Percentiles rank a stretch among this genome's conserved stretches.
These are phyloP conservation scores for Apocrypta bakeri DNA, from an alignment of 1,140 invertebrate species.

Conservation along the genomic window DNA sequence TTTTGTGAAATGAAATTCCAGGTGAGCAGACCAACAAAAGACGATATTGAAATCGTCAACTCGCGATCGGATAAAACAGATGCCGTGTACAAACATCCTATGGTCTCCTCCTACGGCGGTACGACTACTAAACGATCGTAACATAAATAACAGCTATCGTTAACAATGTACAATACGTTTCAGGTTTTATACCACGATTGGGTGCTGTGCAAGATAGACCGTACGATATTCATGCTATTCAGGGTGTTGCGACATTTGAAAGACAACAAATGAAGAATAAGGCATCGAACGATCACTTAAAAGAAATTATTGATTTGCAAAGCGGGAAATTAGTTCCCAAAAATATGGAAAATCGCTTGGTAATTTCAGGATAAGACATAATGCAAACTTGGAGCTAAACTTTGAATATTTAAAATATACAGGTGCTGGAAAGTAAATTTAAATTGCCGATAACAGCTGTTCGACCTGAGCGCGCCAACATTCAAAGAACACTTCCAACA, in stretches of 20 bases:
- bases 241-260: conserved; percentile 81
- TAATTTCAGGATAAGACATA: conserved; percentile 65
- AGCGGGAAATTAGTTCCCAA: conserved; percentile 76
- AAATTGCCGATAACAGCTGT: conserved; percentile 80
- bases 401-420: conserved; percentile 40
- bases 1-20: conserved; percentile 44
- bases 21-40: conserved; percentile 76
- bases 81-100: conserved; percentile 80
- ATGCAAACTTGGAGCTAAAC: not conserved
- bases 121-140: conserved; percentile 38
- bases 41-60: conserved; percentile 79
- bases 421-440: conserved; percentile 79
- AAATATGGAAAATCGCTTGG: conserved; percentile 78
- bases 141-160: not conserved
- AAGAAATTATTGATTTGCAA: conserved; percentile 75
- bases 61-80: conserved; percentile 77
- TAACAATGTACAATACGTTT: not conserved
- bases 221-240: conserved; percentile 79
- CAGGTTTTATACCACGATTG: conserved; percentile 80
- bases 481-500: conserved; percentile 75
- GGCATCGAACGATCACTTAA: conserved; percentile 74
- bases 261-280: conserved; percentile 76
- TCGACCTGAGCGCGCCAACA: conserved; percentile 78
- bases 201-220: conserved; percentile 79
- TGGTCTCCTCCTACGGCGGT: conserved; percentile 83